phyloP scores from a whole-genome alignment of 2,113 vertebrate genomes.

The Pollachius pollachius region DNA sequence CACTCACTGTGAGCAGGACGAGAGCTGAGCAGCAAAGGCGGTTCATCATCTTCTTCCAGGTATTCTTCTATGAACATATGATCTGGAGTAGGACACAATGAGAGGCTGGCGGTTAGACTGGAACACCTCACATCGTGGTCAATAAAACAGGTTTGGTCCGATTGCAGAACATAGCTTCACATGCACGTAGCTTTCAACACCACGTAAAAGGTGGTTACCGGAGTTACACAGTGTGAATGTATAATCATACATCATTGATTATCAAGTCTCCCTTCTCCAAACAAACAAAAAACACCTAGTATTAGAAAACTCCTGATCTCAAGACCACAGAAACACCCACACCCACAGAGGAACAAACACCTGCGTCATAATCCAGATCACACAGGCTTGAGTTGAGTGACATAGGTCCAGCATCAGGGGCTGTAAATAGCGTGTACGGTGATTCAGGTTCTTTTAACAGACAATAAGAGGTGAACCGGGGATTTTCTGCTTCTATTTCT shows the following conservation, averaged over 20 bases:
- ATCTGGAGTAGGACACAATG: conserved; percentile 42
- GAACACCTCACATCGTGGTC: background rate
- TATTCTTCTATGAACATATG: conserved; percentile 75
- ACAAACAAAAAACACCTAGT: too few relatives aligned
- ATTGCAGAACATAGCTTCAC: too few relatives aligned
- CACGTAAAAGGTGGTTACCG: background rate
- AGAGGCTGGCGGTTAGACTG: background rate
- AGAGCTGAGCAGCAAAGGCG: conserved; percentile 69
- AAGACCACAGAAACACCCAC: background rate
- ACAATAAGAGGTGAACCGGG: conserved; percentile 23
- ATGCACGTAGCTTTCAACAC: background rate
- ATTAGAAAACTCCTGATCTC: too few relatives aligned
- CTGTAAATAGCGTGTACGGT: conserved; percentile 61
- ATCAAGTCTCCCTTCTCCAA: too few relatives aligned
- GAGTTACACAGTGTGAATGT: too few relatives aligned
- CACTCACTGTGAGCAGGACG: conserved; percentile 67
- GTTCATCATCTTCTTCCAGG: conserved; percentile 78
- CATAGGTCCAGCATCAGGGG: conserved; percentile 20
- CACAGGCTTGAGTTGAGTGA: background rate
- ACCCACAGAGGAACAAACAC: conserved; percentile 34
- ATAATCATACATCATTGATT: too few relatives aligned
- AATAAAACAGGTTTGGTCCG: background rate
- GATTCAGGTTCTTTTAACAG: conserved; percentile 46
- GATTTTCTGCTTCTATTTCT: conserved; percentile 40
- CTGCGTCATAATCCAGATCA: conserved; percentile 45